These are phyloP conservation scores for Megalurothrips usitatus DNA, from an alignment of 2,888 invertebrate species.

Conservation along the genomic window DNA sequence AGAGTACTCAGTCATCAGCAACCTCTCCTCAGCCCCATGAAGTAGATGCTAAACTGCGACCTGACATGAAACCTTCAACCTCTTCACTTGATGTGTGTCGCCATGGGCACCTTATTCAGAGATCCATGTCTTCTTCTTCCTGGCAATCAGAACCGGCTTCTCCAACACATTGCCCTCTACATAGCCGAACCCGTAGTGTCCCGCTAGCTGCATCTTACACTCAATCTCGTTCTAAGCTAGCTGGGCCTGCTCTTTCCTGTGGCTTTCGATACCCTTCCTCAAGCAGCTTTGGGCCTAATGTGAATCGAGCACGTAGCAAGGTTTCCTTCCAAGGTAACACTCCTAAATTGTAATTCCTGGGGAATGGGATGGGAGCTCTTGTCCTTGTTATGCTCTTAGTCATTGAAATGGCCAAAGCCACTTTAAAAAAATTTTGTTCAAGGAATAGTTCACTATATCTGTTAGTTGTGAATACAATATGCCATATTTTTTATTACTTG, in stretches of 20 bases:
- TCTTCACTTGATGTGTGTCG: constrained; percentile 40
- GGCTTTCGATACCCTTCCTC: not conserved
- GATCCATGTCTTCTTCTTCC: constrained; percentile 41
- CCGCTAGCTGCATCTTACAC: constrained; percentile 30
- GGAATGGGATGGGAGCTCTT: too few species aligned
- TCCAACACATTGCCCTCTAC: constrained; percentile 48
- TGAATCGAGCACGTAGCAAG: constrained; percentile 45
- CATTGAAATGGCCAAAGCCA: too few species aligned
- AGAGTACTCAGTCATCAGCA: constrained; percentile 6
- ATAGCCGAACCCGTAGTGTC: constrained; percentile 21
- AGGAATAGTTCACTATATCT: too few species aligned
- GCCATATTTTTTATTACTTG: too few species aligned
- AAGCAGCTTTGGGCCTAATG: not conserved
- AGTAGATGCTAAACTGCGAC: not conserved
- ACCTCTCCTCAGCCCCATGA: constrained; percentile 18
- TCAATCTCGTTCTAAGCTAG: constrained; percentile 33
- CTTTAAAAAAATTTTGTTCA: too few species aligned
- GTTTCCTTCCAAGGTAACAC: constrained; percentile 47
- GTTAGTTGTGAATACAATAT: too few species aligned
- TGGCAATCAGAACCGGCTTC: constrained; percentile 52
- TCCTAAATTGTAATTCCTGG: not conserved
- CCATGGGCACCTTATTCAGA: constrained; percentile 36
- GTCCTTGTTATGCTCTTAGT: not conserved
- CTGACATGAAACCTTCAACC: constrained; percentile 38
- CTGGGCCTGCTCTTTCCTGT: not conserved